Percentiles rank a stretch among this genome's conserved stretches.
phyloP scores from a whole-genome alignment of 2,797 vertebrate genomes.

The Aplochiton taeniatus region DNA sequence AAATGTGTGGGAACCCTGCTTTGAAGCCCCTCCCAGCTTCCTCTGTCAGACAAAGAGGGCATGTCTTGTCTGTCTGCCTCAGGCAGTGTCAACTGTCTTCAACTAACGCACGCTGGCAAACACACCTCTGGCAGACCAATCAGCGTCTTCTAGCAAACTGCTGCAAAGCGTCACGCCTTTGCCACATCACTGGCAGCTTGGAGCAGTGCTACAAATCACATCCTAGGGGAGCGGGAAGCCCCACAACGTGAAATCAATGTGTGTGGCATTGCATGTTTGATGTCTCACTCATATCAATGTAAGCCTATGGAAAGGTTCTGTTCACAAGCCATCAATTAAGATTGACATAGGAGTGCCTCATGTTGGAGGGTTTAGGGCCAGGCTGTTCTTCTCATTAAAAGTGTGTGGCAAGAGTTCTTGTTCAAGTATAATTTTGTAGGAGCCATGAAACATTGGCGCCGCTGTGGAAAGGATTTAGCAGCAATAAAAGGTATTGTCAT shows the following conservation, averaged over 20 bases:
- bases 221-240: too few species aligned
- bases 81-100: slow-evolving; percentile 18
- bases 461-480: slow-evolving; percentile 37
- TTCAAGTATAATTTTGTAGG: slow-evolving; percentile 5
- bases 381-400: slow-evolving; percentile 16
- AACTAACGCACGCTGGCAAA: slow-evolving; percentile 1
- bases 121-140: too few species aligned
- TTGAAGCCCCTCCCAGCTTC: slow-evolving; percentile 6
- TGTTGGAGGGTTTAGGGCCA: slow-evolving; percentile 9
- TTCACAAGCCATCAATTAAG: not conserved
- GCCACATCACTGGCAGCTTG: not conserved
- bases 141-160: not conserved
- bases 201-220: too few species aligned
- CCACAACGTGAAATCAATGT: too few species aligned
- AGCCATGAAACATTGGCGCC: slow-evolving; percentile 29
- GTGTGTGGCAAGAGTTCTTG: not conserved
- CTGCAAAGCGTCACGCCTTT: slow-evolving; percentile 6
- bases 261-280: too few species aligned
- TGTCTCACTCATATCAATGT: too few species aligned
- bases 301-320: not conserved
- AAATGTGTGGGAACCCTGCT: too few species aligned
- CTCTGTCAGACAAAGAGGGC: slow-evolving; percentile 1
- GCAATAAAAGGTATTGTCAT: slow-evolving; percentile 27
- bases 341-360: not conserved
- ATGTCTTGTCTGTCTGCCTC: not conserved